Conservation (phyloP, 2,797 vertebrate species). For the Alectoris magna region DNA sequence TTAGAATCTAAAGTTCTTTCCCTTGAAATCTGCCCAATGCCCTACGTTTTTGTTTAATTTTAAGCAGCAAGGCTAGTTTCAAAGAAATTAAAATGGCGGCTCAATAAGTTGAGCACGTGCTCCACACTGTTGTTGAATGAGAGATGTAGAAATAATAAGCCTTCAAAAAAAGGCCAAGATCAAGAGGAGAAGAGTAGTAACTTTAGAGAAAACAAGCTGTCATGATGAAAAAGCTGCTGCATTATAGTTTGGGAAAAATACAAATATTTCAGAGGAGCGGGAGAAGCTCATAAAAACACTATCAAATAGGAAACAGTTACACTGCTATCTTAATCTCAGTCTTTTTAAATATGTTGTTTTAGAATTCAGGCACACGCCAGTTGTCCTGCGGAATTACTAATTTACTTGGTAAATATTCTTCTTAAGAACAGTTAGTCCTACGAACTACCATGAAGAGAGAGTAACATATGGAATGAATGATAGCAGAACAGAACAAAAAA, state of each 20-base stretch:
- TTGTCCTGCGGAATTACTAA: background rate
- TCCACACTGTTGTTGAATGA: background rate
- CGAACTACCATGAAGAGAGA: fast-evolving
- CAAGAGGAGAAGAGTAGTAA: background rate
- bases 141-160: constrained; percentile 13
- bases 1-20: background rate
- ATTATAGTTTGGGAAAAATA: background rate
- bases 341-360: background rate
- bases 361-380: background rate
- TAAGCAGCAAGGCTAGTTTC: background rate
- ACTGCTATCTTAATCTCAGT: background rate
- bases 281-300: background rate
- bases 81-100: background rate
- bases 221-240: background rate
- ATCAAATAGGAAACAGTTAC: background rate
- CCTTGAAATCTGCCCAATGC: background rate
- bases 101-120: background rate
- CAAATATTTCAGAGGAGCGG: background rate
- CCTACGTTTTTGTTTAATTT: background rate
- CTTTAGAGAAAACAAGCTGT: constrained; percentile 13
- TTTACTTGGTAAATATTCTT: background rate
- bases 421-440: background rate
- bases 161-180: background rate
- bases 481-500: background rate
- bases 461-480: fast-evolving